phyloP scores from a whole-genome alignment of 2,888 invertebrate species.

The Drosophila mulleri region DNA sequence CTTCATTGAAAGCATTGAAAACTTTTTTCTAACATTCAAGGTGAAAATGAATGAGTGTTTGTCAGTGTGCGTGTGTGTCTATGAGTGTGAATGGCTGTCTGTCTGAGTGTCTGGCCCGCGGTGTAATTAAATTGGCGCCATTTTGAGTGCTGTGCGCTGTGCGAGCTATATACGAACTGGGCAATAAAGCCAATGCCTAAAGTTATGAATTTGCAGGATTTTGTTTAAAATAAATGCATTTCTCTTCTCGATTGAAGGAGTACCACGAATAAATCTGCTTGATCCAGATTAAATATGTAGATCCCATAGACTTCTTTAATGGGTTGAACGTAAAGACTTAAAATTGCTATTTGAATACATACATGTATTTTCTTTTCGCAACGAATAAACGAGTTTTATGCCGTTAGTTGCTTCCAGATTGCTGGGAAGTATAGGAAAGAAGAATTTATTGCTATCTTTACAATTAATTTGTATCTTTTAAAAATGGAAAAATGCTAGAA shows the following conservation, averaged over 20 bases:
- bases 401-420: too few relatives aligned
- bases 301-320: too few relatives aligned
- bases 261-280: too few relatives aligned
- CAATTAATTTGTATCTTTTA: too few relatives aligned
- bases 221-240: not conserved
- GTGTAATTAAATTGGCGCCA: slow-evolving; percentile 68
- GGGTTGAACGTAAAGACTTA: too few relatives aligned
- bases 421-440: too few relatives aligned
- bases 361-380: too few relatives aligned
- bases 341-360: too few relatives aligned
- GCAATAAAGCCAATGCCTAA: slow-evolving; percentile 35
- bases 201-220: slow-evolving; percentile 7
- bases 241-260: not conserved
- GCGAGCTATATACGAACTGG: slow-evolving; percentile 9
- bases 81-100: slow-evolving; percentile 8
- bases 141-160: slow-evolving; percentile 26
- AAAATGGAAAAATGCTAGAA: too few relatives aligned
- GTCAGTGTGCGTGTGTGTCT: slow-evolving; percentile 11
- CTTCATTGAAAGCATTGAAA: slow-evolving; percentile 55
- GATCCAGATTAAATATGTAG: too few relatives aligned
- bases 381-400: too few relatives aligned
- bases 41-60: slow-evolving; percentile 42
- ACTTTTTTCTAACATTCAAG: slow-evolving; percentile 60
- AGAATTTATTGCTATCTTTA: too few relatives aligned
- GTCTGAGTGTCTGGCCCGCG: slow-evolving; percentile 32